Conservation (phyloP, 2,113 vertebrate genomes). For the Panthera leo region DNA sequence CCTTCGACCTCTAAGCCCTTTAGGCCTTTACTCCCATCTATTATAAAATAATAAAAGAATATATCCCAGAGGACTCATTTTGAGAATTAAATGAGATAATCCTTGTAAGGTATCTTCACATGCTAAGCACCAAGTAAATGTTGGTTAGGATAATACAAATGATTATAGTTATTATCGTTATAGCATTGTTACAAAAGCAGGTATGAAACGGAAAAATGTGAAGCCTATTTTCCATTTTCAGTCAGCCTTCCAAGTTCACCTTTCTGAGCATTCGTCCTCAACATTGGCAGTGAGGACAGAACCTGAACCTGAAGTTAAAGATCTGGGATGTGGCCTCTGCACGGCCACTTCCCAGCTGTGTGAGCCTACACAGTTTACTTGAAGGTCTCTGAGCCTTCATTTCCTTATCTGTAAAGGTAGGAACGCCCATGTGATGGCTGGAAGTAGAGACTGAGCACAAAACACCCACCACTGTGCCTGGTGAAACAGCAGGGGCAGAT, state of each 20-base stretch:
- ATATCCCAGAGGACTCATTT: neutral
- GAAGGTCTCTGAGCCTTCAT: neutral
- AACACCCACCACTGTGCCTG: neutral
- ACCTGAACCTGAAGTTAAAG: neutral
- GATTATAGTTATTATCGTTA: neutral
- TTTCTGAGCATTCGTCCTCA: neutral
- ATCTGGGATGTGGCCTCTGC: neutral
- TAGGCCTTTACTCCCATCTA: neutral
- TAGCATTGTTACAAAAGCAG: neutral
- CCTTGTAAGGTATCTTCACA: neutral
- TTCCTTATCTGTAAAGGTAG: neutral
- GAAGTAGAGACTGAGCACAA: neutral
- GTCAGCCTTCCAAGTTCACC: neutral
- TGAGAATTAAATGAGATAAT: slow-evolving; percentile 27
- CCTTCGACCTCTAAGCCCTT: neutral
- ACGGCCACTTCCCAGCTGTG: neutral
- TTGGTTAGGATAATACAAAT: neutral
- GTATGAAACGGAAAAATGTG: neutral
- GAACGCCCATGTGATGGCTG: neutral
- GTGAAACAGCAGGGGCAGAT: neutral
- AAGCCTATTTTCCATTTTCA: neutral
- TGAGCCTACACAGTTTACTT: neutral
- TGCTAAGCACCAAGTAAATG: neutral
- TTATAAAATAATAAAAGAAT: neutral
- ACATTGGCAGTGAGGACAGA: neutral